phyloP scores from a whole-genome alignment of 2,113 vertebrate genomes.

The Seriola dumerili region DNA sequence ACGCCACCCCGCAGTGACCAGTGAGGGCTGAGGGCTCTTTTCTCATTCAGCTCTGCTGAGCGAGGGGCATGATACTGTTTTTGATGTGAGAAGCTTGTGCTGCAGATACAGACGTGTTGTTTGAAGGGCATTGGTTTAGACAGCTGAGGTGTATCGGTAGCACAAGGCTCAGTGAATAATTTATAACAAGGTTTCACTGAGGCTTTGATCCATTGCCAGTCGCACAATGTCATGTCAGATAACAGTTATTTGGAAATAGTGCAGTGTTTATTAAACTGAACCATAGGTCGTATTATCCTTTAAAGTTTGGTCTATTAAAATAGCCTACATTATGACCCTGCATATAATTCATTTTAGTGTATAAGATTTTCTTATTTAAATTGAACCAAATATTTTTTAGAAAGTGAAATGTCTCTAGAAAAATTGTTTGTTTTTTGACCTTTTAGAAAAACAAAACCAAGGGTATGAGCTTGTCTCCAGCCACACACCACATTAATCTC shows the following conservation, averaged over 20 bases:
- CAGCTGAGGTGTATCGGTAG: constrained; percentile 30
- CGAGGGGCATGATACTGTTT: background rate
- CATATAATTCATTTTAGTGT: background rate
- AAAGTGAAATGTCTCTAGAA: background rate
- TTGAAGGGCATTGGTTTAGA: constrained; percentile 53
- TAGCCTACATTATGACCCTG: background rate
- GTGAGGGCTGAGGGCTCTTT: background rate
- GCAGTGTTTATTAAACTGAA: background rate
- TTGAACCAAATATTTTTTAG: background rate
- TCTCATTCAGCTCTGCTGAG: constrained; percentile 2
- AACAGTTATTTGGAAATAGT: background rate
- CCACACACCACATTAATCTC: constrained; percentile 9
- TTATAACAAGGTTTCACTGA: constrained; percentile 24
- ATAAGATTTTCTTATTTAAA: background rate
- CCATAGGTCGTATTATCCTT: background rate
- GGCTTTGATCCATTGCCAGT: constrained; percentile 40
- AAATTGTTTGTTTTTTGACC: background rate
- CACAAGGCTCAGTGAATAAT: constrained; percentile 37
- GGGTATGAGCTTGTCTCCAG: background rate
- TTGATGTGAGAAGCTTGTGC: background rate
- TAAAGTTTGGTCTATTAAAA: background rate
- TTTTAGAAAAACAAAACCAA: constrained; percentile 16
- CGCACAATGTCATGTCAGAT: constrained; percentile 4
- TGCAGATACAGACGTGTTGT: background rate
- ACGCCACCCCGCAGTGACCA: constrained; percentile 15